Conservation (phyloP, 2,888 invertebrate genomes). For the Cerastis leucographa region DNA sequence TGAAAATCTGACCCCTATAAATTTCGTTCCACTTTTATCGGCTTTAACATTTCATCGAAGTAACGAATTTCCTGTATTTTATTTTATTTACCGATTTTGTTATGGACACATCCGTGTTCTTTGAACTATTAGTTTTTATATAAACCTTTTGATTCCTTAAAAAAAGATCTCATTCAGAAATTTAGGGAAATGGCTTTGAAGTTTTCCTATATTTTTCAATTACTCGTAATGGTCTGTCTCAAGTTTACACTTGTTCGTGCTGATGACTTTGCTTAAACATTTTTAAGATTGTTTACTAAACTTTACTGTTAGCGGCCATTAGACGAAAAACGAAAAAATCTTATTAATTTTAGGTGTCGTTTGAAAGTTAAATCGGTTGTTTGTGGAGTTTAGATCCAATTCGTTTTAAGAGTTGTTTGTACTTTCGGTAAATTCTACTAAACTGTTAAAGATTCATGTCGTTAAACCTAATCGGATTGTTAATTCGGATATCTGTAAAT, state of each 20-base stretch:
- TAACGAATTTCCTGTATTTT: too few species aligned
- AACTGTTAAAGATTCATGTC: not conserved
- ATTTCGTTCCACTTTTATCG: too few species aligned
- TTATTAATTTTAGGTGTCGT: slow-evolving; percentile 42
- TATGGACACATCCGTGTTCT: not conserved
- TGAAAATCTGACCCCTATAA: too few species aligned
- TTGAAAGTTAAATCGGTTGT: slow-evolving; percentile 44
- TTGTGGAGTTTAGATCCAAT: slow-evolving; percentile 16
- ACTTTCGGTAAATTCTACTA: not conserved
- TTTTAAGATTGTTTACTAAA: slow-evolving; percentile 39
- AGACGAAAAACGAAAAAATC: slow-evolving; percentile 31
- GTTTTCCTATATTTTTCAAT: slow-evolving; percentile 21
- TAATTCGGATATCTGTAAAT: not conserved
- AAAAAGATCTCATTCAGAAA: not conserved
- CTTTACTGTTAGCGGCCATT: slow-evolving; percentile 39
- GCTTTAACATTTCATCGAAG: too few species aligned
- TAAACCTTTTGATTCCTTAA: too few species aligned
- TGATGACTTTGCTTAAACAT: slow-evolving; percentile 25
- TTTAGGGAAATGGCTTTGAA: slow-evolving; percentile 24
- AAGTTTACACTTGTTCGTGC: slow-evolving; percentile 20
- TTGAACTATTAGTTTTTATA: not conserved
- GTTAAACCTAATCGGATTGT: not conserved
- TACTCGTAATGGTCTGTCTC: slow-evolving; percentile 22
- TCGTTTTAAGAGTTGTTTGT: not conserved
- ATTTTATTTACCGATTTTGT: too few species aligned